phyloP scores from a whole-genome alignment of 1,140 invertebrate genomes.

The Diabrotica undecimpunctata region DNA sequence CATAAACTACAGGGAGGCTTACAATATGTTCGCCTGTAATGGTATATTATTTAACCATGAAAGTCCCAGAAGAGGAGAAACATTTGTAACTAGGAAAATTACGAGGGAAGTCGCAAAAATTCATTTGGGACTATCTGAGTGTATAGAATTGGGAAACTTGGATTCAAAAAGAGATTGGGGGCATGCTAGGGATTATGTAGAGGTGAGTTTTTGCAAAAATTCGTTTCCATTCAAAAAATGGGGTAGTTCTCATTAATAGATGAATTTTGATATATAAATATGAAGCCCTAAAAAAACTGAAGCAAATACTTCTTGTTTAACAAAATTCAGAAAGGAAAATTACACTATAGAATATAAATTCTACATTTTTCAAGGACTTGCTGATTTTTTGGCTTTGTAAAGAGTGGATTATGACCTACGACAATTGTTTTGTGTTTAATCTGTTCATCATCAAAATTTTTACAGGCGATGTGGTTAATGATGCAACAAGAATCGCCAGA shows the following conservation, averaged over 20 bases:
- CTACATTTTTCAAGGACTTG: no score
- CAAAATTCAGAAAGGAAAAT: no score
- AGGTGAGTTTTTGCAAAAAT: slow-evolving; percentile 69
- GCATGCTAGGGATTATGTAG: slow-evolving; percentile 97
- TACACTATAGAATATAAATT: no score
- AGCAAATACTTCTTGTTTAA: no score
- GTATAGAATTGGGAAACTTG: slow-evolving; percentile 90
- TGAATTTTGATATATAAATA: slow-evolving; percentile 17
- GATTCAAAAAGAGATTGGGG: slow-evolving; percentile 98
- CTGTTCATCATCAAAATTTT: not conserved
- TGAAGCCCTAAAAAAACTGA: no score
- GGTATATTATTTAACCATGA: slow-evolving; percentile 99
- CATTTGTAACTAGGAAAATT: slow-evolving; percentile 98
- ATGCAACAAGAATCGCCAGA: slow-evolving; percentile 90
- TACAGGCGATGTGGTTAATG: slow-evolving; percentile 99
- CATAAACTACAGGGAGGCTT: slow-evolving; percentile 96
- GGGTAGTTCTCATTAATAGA: no score
- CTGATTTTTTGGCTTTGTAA: no score
- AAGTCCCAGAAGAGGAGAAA: slow-evolving; percentile 95
- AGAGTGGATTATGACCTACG: no score
- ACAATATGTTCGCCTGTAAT: slow-evolving; percentile 97
- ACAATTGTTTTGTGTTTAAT: no score
- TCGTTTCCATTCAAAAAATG: no score
- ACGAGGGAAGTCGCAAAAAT: slow-evolving; percentile 97
- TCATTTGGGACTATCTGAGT: slow-evolving; percentile 78